These are phyloP conservation scores for Drosophila oshimai DNA, from an alignment of 1,140 invertebrate species.

Conservation along the genomic window DNA sequence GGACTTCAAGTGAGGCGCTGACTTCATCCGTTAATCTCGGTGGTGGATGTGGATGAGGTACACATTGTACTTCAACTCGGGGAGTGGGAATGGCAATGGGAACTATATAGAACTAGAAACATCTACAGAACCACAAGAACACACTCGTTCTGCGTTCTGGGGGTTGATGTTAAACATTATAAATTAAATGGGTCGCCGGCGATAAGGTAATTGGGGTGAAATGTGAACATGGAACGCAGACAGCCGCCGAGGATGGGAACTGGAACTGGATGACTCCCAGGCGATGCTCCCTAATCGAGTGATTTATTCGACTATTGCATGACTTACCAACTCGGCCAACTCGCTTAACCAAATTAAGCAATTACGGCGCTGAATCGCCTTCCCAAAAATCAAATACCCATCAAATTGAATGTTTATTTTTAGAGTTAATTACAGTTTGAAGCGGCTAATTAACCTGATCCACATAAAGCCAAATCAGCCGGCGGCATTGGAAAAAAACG, in stretches of 20 bases:
- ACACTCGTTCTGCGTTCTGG: slow-evolving; percentile 13
- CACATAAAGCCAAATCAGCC: slow-evolving; percentile 53
- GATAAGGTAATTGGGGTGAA: slow-evolving; percentile 82
- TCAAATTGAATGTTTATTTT: slow-evolving; percentile 64
- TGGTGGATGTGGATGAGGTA: slow-evolving; percentile 20
- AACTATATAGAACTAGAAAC: neutral
- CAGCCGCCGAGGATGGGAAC: neutral
- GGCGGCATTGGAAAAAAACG: slow-evolving; percentile 37
- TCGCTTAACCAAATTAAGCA: slow-evolving; percentile 75
- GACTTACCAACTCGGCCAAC: slow-evolving; percentile 48
- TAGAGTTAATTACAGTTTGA: slow-evolving; percentile 54
- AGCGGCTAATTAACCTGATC: slow-evolving; percentile 69
- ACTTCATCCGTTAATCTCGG: slow-evolving; percentile 76
- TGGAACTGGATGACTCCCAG: slow-evolving; percentile 7
- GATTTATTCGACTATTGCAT: slow-evolving; percentile 78
- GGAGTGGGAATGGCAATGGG: neutral
- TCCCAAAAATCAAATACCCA: slow-evolving; percentile 31
- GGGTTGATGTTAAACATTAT: slow-evolving; percentile 78
- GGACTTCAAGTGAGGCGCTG: slow-evolving; percentile 59
- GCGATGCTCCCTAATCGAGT: slow-evolving; percentile 48
- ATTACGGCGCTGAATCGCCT: slow-evolving; percentile 38
- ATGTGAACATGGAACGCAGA: slow-evolving; percentile 59
- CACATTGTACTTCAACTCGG: neutral
- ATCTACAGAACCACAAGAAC: slow-evolving; percentile 17
- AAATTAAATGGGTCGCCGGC: slow-evolving; percentile 79